Percentiles rank a stretch among this genome's conserved stretches.
phyloP scores from a whole-genome alignment of 2,797 vertebrate genomes.

The Myotis findleyi region DNA sequence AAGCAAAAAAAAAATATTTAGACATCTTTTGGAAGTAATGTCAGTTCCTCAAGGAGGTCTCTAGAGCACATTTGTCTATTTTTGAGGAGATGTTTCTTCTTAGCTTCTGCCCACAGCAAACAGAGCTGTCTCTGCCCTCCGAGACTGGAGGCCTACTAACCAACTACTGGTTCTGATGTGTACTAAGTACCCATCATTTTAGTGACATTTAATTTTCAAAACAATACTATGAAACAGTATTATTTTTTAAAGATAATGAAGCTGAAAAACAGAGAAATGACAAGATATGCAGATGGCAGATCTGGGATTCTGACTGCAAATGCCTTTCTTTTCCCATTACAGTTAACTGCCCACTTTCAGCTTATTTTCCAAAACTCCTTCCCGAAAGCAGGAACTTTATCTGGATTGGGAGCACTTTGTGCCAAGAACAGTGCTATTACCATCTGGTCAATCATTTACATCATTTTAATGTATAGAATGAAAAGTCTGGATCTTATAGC shows the following conservation, averaged over 20 bases:
- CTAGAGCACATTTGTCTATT: not conserved
- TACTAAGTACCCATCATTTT: not conserved
- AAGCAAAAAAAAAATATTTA: not conserved
- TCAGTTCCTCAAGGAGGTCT: not conserved
- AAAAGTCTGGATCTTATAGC: not conserved
- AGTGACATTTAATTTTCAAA: not conserved
- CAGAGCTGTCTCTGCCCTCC: not conserved
- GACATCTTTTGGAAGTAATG: not conserved
- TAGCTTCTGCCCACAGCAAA: not conserved
- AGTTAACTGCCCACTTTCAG: not conserved
- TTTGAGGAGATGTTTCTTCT: not conserved
- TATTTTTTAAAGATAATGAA: not conserved
- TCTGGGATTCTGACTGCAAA: not conserved
- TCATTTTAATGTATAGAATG: not conserved
- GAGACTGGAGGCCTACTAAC: not conserved
- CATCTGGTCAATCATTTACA: not conserved
- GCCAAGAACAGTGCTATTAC: not conserved
- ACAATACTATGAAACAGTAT: not conserved
- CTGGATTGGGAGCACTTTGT: not conserved
- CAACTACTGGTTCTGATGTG: not conserved
- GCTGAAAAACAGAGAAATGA: not conserved
- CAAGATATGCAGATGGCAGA: not conserved
- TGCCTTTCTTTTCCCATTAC: not conserved
- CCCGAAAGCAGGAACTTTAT: not conserved
- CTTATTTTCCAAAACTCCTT: slow-evolving; percentile 26